phyloP scores from a whole-genome alignment of 2,797 vertebrate genomes.

The Dryobates pubescens region DNA sequence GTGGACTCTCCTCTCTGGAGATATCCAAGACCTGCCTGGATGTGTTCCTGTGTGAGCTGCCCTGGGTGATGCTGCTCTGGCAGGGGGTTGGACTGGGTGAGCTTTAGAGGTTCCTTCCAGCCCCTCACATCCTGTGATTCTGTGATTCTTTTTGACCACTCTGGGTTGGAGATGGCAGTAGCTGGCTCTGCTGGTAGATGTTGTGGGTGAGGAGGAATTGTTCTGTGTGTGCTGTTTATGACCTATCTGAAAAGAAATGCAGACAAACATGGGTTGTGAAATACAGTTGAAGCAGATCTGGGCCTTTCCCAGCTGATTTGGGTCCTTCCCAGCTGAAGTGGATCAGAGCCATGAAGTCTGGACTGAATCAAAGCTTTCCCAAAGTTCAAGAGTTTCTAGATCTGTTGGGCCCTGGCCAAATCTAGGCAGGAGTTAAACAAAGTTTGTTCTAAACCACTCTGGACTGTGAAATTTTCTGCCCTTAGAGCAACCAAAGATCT shows the following conservation, averaged over 20 bases:
- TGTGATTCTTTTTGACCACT: background rate
- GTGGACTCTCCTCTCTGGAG: too few species aligned
- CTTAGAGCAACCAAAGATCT: background rate
- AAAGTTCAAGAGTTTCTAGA: slow-evolving; percentile 7
- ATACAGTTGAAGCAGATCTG: slow-evolving; percentile 41
- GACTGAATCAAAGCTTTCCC: slow-evolving; percentile 41
- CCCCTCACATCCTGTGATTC: too few species aligned
- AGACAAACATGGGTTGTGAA: slow-evolving; percentile 38
- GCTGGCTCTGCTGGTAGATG: background rate
- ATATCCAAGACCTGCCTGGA: too few species aligned
- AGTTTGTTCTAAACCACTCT: background rate
- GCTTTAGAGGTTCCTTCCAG: too few species aligned
- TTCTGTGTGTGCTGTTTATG: slow-evolving; percentile 21
- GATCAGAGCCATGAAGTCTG: slow-evolving; percentile 32
- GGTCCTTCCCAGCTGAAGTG: slow-evolving; percentile 3
- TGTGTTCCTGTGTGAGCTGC: too few species aligned
- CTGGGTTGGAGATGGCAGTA: background rate
- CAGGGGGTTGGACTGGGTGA: too few species aligned
- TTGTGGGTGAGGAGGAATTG: background rate
- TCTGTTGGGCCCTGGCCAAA: background rate
- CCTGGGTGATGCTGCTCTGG: too few species aligned
- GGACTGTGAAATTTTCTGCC: background rate
- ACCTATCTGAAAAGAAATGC: slow-evolving; percentile 18
- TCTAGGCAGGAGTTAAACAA: background rate
- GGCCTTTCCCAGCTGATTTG: slow-evolving; percentile 3